Percentiles rank a stretch among this genome's conserved stretches.
Evolutionary conservation across 2,888 invertebrate species (phyloP).

Genomic region (Ephialtes manifestator): DNA sequence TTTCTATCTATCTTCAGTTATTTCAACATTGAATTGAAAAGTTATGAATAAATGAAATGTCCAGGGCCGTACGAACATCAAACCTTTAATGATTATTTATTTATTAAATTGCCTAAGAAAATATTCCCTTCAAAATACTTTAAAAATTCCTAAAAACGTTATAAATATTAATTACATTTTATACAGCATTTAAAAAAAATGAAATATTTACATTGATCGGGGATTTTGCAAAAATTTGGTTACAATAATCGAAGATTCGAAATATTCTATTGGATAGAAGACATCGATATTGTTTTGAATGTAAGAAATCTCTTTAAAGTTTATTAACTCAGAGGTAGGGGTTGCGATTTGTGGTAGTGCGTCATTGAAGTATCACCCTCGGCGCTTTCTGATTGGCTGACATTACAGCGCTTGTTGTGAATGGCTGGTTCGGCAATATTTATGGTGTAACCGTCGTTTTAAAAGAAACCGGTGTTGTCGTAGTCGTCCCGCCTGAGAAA

Average conservation of each 20-base stretch:
- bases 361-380: slow-evolving; percentile 14
- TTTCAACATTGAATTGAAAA: neutral
- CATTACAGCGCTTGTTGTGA: slow-evolving; percentile 18
- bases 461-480: slow-evolving; percentile 63
- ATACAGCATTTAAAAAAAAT: too few species aligned
- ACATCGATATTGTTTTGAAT: too few species aligned
- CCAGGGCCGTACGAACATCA: slow-evolving; percentile 33
- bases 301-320: neutral
- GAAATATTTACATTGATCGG: too few species aligned
- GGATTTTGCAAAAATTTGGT: too few species aligned
- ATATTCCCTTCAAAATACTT: neutral
- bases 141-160: neutral
- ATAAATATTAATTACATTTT: too few species aligned
- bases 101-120: neutral
- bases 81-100: neutral
- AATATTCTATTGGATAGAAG: too few species aligned
- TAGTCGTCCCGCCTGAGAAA: slow-evolving; percentile 43
- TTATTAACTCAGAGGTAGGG: neutral
- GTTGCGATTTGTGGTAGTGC: neutral
- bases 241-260: too few species aligned
- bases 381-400: slow-evolving; percentile 44
- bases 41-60: neutral
- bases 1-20: neutral
- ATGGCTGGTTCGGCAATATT: slow-evolving; percentile 51
- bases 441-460: slow-evolving; percentile 69